Evolutionary conservation across 92 coral and sea anemone species (phyloP), one percentile per base, ranked within the genome.

Genomic region (Palythoa heliodiscus): DNA sequence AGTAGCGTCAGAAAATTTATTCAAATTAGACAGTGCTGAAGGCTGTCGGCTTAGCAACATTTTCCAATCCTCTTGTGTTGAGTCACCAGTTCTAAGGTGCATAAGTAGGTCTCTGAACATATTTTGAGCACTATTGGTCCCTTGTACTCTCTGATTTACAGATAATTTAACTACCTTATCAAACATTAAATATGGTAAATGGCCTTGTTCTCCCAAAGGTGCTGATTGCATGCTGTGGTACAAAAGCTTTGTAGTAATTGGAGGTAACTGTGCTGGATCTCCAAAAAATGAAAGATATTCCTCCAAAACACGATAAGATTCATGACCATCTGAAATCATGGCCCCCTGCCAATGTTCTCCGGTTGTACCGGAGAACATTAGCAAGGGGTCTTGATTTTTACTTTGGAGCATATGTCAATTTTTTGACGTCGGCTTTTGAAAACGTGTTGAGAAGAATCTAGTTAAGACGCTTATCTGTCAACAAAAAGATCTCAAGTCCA

Each of bases 221-320:
- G 52, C 73, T n/a, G 90, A 89, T 89, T 90, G 90, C 37, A 87
- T 82, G 25, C 76, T 54, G 69, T 90, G 93, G 69, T 89, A 86
- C 55, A 89, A 89, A 22, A 89, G 92, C 67, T 89, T 86, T 60
- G 86, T 37, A 10, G 70, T 37, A 64, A 64, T 25, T 16, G 92
- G 92, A 64, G 92, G 89, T 82, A 86, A 80, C 73, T 86, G 90
- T 48, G 77, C 92, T 79, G 92, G 90, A 73, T 87, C 90, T 23
- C 87, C 90, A 8, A 87, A 87, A 82, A 73, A 87, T 82, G 43
- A 80, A 52, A 73, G 90, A 87, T 70, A 69, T 82, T n/a, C 70
- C 76, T 47, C 87, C 77, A 72, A 87, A 87, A 71, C n/a, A n/a
- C n/a, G n/a, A n/a, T n/a, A n/a, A n/a, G n/a, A n/a, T n/a, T n/a